Percentiles rank a stretch among this genome's conserved stretches.
Conservation (phyloP, 2,888 invertebrate species). For the Tanaodytes sp. region DNA sequence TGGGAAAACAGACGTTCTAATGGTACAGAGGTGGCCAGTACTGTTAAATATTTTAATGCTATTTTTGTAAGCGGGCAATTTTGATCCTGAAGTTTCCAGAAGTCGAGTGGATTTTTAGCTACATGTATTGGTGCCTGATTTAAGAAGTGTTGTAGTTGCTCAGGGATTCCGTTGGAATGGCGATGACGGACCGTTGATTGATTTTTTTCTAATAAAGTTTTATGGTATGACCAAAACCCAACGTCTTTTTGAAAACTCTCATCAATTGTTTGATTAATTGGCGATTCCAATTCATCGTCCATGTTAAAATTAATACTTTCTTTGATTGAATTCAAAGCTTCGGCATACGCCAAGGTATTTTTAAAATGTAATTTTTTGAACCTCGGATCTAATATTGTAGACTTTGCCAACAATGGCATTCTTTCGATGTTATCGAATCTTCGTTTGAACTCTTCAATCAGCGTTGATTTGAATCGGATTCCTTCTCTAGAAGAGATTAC, state of each 20-base stretch:
- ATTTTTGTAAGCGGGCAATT: too few species aligned
- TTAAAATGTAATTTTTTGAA: slow-evolving; percentile 49
- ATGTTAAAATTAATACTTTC: slow-evolving; percentile 8
- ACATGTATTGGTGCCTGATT: slow-evolving; percentile 31
- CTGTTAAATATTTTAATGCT: too few species aligned
- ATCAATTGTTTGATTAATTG: too few species aligned
- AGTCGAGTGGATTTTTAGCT: slow-evolving; percentile 10
- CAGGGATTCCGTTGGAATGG: slow-evolving; percentile 30
- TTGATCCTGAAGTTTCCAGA: too few species aligned
- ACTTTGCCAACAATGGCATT: slow-evolving; percentile 27
- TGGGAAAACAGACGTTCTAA: slow-evolving; percentile 12
- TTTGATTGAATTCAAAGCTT: slow-evolving; percentile 40
- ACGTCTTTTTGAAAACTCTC: too few species aligned
- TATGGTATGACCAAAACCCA: slow-evolving; percentile 47
- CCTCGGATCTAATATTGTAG: slow-evolving; percentile 48
- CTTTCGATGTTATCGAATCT: slow-evolving; percentile 47
- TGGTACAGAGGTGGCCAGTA: slow-evolving; percentile 18
- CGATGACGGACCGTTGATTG: slow-evolving; percentile 17
- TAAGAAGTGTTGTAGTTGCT: slow-evolving; percentile 45
- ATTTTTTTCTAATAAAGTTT: slow-evolving; percentile 25
- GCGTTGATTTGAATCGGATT: slow-evolving; percentile 21
- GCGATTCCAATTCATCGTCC: neutral
- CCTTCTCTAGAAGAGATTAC: slow-evolving; percentile 20
- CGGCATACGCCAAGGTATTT: slow-evolving; percentile 38
- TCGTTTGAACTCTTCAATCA: slow-evolving; percentile 31